phyloP scores from a whole-genome alignment of 2,888 invertebrate species.

The Hirudinaria manillensis region DNA sequence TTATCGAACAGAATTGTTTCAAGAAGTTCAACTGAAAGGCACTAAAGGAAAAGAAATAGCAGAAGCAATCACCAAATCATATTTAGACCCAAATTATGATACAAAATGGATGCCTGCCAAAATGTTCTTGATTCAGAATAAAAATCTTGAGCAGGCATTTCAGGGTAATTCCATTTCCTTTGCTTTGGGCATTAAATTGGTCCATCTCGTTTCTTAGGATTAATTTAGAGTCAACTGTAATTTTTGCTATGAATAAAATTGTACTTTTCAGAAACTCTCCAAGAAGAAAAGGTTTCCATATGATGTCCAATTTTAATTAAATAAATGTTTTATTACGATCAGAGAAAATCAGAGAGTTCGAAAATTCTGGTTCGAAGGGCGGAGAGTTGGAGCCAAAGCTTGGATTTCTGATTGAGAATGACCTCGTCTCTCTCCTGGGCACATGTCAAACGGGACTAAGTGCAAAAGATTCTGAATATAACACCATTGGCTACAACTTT shows the following conservation, averaged over 20 bases:
- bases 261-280: too few relatives aligned
- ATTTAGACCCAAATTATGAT: constrained; percentile 35
- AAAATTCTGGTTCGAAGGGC: constrained; percentile 35
- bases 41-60: constrained; percentile 24
- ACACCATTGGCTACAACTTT: constrained; percentile 40
- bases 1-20: neutral
- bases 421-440: constrained; percentile 34
- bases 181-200: too few relatives aligned
- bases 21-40: constrained; percentile 21
- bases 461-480: constrained; percentile 39
- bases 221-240: too few relatives aligned
- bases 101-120: constrained; percentile 36
- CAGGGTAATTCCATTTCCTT: constrained; percentile 29
- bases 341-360: constrained; percentile 40
- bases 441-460: constrained; percentile 33
- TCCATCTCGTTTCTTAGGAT: too few relatives aligned
- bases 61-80: constrained; percentile 28
- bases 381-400: constrained; percentile 37
- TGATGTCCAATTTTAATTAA: too few relatives aligned
- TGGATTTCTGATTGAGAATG: constrained; percentile 40
- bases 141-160: constrained; percentile 33
- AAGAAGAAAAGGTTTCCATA: too few relatives aligned
- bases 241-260: too few relatives aligned
- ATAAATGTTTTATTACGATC: neutral
- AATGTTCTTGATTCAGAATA: constrained; percentile 34